Evolutionary conservation across 2,888 invertebrate genomes (phyloP), one percentile per base, ranked within the genome.

Genomic region (Torymus aiolomorphi): DNA sequence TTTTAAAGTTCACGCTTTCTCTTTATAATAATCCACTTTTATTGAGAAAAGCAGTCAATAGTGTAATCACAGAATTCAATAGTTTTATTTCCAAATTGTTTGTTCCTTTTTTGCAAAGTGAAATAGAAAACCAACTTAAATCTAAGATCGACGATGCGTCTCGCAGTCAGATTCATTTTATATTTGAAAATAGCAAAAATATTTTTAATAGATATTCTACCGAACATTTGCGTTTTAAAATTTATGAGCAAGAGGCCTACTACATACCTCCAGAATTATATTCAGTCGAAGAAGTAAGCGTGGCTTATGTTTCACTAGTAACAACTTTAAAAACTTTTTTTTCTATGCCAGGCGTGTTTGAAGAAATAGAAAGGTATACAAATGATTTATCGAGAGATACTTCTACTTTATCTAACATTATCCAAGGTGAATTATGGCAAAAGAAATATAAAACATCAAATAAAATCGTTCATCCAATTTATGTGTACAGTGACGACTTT

Each of bases 21-120:
- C 24, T 79, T 14, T 79, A 79, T 18, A 82, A 74, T 51, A 74
- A 76, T 57, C 74, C 74, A 11, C 51, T 76, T 11, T 42, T 82
- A 54, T 80, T 76, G 11, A 51, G 76, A 16, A 79, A 77, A 75
- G n/a, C 73, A 49, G 76, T 81, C 14, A 73, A 79, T 57, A n/a
- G 51, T 54, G 56, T 81, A 4, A 51, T 78, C 18, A n/a, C 49
- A 4, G 18, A 16, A 31, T 76, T 81, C 20, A 67, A 67, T 14
- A n/a, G 10, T 20, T 54, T 67, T 54, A 20, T 54, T 20, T 42
- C 31, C 5, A 20, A 20, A 5, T 54, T 13, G 12, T 67, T 67
- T 10, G 8, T 67, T n/a, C 52, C 18, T 11, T 24, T 49, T 52
- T 1, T 61, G 12, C 52, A 67, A 67, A 42, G 52, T 0, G n/a